Conservation (phyloP, 1,140 invertebrate species). For the Habropoda laboriosa region DNA sequence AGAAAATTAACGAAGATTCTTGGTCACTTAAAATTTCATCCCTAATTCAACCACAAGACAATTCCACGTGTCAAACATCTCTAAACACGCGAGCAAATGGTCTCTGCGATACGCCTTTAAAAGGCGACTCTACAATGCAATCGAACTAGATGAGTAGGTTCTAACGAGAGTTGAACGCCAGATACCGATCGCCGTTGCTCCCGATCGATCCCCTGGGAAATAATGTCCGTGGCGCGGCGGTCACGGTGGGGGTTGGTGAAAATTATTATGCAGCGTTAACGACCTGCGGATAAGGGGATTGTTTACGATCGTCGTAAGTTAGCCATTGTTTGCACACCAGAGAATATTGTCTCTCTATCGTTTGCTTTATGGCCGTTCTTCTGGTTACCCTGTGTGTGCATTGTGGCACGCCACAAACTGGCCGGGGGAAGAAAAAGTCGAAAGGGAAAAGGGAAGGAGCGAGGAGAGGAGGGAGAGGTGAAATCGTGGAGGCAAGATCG, state of each 20-base stretch:
- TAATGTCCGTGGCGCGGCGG: not conserved
- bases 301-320: slow-evolving; percentile 66
- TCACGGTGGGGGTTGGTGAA: slow-evolving; percentile 25
- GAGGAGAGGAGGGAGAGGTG: slow-evolving; percentile 15
- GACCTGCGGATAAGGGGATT: slow-evolving; percentile 64
- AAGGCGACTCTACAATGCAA: not conserved
- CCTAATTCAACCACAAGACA: too few species aligned
- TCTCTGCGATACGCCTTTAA: not conserved
- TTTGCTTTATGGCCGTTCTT: slow-evolving; percentile 57
- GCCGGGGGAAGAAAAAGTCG: not conserved
- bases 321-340: slow-evolving; percentile 64
- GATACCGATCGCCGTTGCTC: slow-evolving; percentile 19
- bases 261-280: slow-evolving; percentile 66
- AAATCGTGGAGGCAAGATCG: slow-evolving; percentile 54
- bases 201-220: slow-evolving; percentile 34
- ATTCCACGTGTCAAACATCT: not conserved
- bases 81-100: not conserved
- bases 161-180: not conserved
- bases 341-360: slow-evolving; percentile 67
- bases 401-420: slow-evolving; percentile 25
- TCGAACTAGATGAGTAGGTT: not conserved
- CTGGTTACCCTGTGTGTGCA: slow-evolving; percentile 49
- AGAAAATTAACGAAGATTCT: too few species aligned
- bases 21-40: too few species aligned
- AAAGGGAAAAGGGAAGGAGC: slow-evolving; percentile 23